Base-by-base conservation (phyloP, 2,888 invertebrate species). In the Quadroppia sp. region DNA sequence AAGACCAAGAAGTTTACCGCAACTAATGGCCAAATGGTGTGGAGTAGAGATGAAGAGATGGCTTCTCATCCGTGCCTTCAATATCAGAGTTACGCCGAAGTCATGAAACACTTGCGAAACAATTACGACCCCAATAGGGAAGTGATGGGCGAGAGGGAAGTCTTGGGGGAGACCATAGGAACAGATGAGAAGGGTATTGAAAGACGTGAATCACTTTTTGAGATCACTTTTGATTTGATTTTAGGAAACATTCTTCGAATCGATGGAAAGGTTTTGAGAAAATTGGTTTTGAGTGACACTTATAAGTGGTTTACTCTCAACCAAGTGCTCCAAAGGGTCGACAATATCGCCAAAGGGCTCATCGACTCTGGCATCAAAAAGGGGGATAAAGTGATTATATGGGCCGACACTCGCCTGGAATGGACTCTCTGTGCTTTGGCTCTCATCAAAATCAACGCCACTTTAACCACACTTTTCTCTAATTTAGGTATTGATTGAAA, bases 321-420 rank as follows among this genome's bases (percentile, higher is more conserved):
- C 1, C 6, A 74, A 30, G 71, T 74, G 15, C 36, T 71, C 9
- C 70, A 74, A 61, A 50, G 59, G 23, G 50, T 74, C 0, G 74
- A 74, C 7, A 48, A 71, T 71, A 40, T 74, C 9, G 45, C 50
- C 15, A 40, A 53, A 42, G 74, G 74, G 9, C 61, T 74, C 13
- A 32, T 53, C 28, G 30, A 20, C 4, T 40, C 70, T 13, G 74
- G 74, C 2, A 20, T 53, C n/a, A 61, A 42, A 30, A 36, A 25
- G 15, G 48, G 73, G 15, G 71, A 74, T 32, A 71, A 70, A 42
- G 71, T 74, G 53, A 71, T 74, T 4, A 70, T 74, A 15, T 74
- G 50, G 70, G 70, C 74, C 11, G 74, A 74, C 25, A 74, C 74
- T 30, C 70, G 74, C 3, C 48, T 74, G 2, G 74, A 74, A 32